Base-by-base conservation (phyloP, 2,888 invertebrate species). In the Drosophila ustulata region DNA sequence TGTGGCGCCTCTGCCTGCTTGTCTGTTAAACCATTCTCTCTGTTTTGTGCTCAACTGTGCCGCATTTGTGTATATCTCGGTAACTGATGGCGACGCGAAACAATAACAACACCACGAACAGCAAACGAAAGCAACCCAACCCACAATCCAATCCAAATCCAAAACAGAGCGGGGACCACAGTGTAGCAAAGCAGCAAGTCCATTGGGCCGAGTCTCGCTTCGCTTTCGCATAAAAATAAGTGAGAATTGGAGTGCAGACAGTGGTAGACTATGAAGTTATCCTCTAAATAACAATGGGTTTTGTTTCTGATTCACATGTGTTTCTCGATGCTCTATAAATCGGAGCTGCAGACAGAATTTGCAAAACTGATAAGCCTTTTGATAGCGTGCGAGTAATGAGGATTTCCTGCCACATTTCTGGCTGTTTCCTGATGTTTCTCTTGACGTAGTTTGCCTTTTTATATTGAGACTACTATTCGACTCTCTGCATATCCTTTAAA, bases 71-170 rank as follows among this genome's bases (percentile, higher is more conserved):
- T 64, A 57, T 73, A 64, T 64, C 78, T 62, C 51, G 45, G 65
- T 55, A 74, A 58, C 74, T 65, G 71, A 76, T 46, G 77, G 74
- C 75, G 66, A 59, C 78, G 75, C 73, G 49, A 52, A 74, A 74
- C 65, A 75, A 75, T 69, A 75, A 75, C 65, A 75, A 62, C 26
- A 63, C 39, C 45, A 37, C 26, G 53, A 47, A n/a, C n/a, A n/a
- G n/a, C n/a, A n/a, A 62, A 37, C 26, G 53, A 47, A 62, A 32
- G 26, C 51, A 64, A 18, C n/a, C 18, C 41, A 39, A 52, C 45
- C 49, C 23, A 52, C 52, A 52, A 55, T 43, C 43, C 53, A 46
- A 34, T 8, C 25, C 46, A 37, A 37, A 37, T 37, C 37, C 37
- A 57, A 57, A 13, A 47, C 57, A 46, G 55, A 45, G 32, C 25